Percentiles rank a stretch among this genome's conserved stretches.
Conservation (phyloP, 2,888 invertebrate genomes). For the Carabus problematicus region DNA sequence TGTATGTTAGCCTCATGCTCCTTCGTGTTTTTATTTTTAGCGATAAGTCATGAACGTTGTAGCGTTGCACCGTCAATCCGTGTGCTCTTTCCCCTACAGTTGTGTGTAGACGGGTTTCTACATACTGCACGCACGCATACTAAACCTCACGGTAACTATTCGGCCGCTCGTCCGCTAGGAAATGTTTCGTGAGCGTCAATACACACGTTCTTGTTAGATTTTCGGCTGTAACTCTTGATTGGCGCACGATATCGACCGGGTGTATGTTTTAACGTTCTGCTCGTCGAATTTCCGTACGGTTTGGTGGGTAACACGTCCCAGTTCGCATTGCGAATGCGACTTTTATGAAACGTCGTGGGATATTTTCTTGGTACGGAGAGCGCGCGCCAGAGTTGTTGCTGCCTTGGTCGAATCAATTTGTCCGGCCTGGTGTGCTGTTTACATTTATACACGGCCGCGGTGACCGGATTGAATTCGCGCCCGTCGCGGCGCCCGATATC, state of each 20-base stretch:
- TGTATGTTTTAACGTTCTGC: constrained; percentile 52
- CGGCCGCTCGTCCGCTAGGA: no score
- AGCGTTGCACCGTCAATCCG: constrained; percentile 39
- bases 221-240: constrained; percentile 56
- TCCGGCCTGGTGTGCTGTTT: neutral
- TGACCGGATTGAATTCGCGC: neutral
- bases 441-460: neutral
- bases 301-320: constrained; percentile 8
- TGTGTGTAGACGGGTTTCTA: neutral
- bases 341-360: neutral
- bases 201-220: no score
- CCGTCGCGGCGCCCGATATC: neutral
- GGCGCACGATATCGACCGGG: constrained; percentile 57
- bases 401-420: neutral
- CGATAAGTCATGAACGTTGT: constrained; percentile 29
- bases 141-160: no score
- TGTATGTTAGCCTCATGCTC: neutral
- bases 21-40: constrained; percentile 35
- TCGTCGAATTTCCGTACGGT: constrained; percentile 24
- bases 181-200: no score
- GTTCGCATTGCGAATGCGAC: neutral
- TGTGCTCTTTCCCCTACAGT: constrained; percentile 10
- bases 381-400: no score
- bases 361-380: no score
- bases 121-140: neutral